Evolutionary conservation across 2,888 invertebrate species (phyloP).

Genomic region (Pterostichus madidus): DNA sequence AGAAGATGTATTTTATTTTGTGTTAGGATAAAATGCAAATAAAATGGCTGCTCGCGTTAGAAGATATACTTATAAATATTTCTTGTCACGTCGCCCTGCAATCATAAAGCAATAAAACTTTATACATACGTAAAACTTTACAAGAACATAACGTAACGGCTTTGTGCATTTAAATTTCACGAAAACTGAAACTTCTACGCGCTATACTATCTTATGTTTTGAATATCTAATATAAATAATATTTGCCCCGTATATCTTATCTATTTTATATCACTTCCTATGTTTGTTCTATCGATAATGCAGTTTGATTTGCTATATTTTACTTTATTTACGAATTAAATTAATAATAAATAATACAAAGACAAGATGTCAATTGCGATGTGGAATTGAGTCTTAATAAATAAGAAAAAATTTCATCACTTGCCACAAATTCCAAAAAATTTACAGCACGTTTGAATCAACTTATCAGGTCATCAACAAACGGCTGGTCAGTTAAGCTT

Average conservation of each 20-base stretch:
- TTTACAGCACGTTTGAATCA: too few species aligned
- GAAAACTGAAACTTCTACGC: not conserved
- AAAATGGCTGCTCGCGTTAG: not conserved
- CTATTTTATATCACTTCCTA: too few species aligned
- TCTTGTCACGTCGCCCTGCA: slow-evolving; percentile 14
- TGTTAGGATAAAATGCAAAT: not conserved
- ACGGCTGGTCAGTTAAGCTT: too few species aligned
- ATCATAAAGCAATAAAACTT: slow-evolving; percentile 52
- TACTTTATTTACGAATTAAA: too few species aligned
- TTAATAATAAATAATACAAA: too few species aligned
- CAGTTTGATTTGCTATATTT: too few species aligned
- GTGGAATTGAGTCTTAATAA: too few species aligned
- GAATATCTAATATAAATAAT: slow-evolving; percentile 33
- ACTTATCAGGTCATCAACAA: too few species aligned
- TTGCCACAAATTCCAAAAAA: too few species aligned
- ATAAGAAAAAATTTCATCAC: too few species aligned
- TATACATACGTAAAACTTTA: slow-evolving; percentile 27
- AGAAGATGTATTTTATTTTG: slow-evolving; percentile 17
- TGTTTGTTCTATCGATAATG: too few species aligned
- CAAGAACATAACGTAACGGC: not conserved
- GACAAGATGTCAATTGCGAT: too few species aligned
- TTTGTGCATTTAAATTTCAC: not conserved
- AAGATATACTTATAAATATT: not conserved
- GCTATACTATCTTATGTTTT: not conserved
- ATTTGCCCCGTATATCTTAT: not conserved